Evolutionary conservation across 2,797 vertebrate species (phyloP), one percentile per base, ranked within the genome.

Genomic region (Lutjanus argentimaculatus): DNA sequence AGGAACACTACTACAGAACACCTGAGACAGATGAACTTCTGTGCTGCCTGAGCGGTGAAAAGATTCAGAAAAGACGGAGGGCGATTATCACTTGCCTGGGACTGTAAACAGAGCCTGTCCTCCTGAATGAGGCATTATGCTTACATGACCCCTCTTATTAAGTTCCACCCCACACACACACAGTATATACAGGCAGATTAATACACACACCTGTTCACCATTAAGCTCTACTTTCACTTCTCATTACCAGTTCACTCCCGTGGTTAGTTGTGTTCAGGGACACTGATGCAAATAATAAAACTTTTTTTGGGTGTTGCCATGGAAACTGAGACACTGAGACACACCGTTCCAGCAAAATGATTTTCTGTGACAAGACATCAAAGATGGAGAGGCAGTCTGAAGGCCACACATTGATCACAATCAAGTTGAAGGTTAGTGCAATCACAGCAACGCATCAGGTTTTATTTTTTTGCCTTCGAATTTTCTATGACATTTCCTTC

Each of bases 21-120:
- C 74, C 76, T 80, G 68, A 86, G 70, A 75, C 25, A 67, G 55
- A 61, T 81, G 58, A 75, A 72, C 70, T 61, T 90, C 62, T 65
- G 55, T 51, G 59, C 63, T 25, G 22, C 9, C 6, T 51, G 51
- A 55, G 12, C 67, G 49, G 59, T 51, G 49, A 55, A 59, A 30
- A 77, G 61, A 79, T 57, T 22, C 55, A 67, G 67, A 55, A 75
- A 67, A 63, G 42, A 40, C 16, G 67, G 19, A 65, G 40, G 52
- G 53, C 51, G 53, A 85, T 85, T 85, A 85, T 75, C 82, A 80
- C 72, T 72, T 59, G 22, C 22, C 75, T 85, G 80, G 55, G 73
- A 71, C 22, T 46, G 40, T 62, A 62, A 67, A 74, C 67, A 68
- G 65, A 77, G 72, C 46, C 36, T 53, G n/a, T 21, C 57, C 42